Percentiles rank a stretch among this genome's conserved stretches.
These are phyloP conservation scores for Heloderma charlesbogerti DNA, from an alignment of 2,113 vertebrate genomes.

Conservation along the genomic window DNA sequence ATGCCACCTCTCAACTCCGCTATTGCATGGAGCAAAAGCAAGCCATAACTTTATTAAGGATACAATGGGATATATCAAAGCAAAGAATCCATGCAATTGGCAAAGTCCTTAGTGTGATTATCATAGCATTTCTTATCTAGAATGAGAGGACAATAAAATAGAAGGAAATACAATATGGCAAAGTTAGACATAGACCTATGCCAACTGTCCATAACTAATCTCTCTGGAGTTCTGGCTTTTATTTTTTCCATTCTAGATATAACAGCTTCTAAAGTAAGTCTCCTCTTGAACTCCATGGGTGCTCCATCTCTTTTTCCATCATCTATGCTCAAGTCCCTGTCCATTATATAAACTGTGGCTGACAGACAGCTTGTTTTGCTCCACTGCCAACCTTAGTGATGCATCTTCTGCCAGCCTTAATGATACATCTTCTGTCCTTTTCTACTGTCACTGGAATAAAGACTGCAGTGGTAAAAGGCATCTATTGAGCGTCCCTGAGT, in stretches of 20 bases:
- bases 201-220: no score
- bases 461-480: not conserved
- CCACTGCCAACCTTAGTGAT: not conserved
- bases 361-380: not conserved
- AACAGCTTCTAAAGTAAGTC: not conserved
- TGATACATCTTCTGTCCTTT: not conserved
- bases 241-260: not conserved
- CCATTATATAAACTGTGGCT: not conserved
- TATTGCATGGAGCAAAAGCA: not conserved
- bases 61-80: not conserved
- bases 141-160: not conserved
- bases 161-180: not conserved
- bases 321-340: not conserved
- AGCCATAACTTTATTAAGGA: not conserved
- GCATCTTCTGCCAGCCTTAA: not conserved
- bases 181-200: not conserved
- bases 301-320: not conserved
- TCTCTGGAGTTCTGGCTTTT: not conserved
- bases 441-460: not conserved
- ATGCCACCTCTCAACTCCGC: no score
- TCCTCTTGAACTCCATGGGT: not conserved
- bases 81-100: not conserved
- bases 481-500: not conserved
- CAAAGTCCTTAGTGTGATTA: not conserved
- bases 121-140: not conserved